Evolutionary conservation across 1,140 invertebrate species (phyloP).

Genomic region (Trinorchestia longiramus): DNA sequence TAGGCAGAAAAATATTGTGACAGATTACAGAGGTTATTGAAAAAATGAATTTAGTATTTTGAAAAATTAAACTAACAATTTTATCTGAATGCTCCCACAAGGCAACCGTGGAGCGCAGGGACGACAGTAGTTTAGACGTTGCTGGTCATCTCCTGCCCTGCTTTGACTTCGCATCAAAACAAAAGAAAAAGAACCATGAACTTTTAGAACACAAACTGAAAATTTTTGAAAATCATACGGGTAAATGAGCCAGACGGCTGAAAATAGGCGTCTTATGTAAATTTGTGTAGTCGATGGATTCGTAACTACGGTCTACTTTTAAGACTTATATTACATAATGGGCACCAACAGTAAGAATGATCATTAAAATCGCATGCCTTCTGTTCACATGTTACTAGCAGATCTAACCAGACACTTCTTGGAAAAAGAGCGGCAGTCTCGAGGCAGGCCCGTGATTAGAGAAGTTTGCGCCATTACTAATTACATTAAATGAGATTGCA

Average conservation of each 20-base stretch:
- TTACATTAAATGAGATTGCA: conserved; percentile 53
- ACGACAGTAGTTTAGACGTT: too few species aligned
- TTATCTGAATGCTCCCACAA: too few species aligned
- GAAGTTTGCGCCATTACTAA: conserved; percentile 24
- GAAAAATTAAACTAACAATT: too few species aligned
- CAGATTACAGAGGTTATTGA: too few species aligned
- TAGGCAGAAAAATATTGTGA: too few species aligned
- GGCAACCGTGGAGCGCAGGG: too few species aligned
- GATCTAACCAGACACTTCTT: conserved; percentile 36
- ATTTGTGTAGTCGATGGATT: not conserved
- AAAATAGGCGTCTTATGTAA: not conserved
- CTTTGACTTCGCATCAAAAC: too few species aligned
- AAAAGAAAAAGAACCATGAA: not conserved
- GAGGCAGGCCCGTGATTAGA: conserved; percentile 6
- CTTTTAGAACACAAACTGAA: not conserved
- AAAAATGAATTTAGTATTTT: too few species aligned
- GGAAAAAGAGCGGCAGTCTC: conserved; percentile 30
- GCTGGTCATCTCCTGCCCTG: too few species aligned
- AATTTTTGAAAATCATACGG: not conserved
- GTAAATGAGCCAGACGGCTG: not conserved
- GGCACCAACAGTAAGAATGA: not conserved
- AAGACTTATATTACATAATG: not conserved
- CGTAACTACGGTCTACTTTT: not conserved
- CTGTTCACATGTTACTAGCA: not conserved
- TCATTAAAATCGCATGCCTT: not conserved